Conservation (phyloP, 92 coral and sea anemone species). For the Heliopora coerulea region DNA sequence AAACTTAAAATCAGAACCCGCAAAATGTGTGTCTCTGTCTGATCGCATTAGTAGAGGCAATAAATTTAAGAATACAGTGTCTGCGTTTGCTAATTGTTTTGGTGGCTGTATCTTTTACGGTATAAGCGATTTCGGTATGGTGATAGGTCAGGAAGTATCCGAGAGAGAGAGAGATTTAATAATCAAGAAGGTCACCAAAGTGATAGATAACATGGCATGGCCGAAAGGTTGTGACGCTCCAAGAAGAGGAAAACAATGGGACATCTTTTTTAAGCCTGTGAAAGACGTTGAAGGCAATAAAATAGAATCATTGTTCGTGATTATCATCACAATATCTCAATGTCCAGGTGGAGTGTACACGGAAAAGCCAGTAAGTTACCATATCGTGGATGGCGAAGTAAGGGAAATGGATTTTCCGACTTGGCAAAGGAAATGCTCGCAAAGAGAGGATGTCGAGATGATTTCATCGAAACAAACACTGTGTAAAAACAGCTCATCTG, state of each 20-base stretch:
- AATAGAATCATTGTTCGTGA: conserved; percentile 1
- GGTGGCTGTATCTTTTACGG: conserved; percentile 40
- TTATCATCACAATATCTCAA: conserved; percentile 5
- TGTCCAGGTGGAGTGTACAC: conserved; percentile 36
- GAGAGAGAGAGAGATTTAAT: conserved; percentile 32
- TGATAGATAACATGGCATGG: conserved; percentile 34
- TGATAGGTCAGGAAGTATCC: conserved; percentile 7
- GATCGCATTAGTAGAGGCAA: background rate
- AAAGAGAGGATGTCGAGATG: too few species aligned
- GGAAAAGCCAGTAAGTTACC: conserved; percentile 24
- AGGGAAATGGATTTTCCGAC: too few species aligned
- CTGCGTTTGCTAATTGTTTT: conserved; percentile 42
- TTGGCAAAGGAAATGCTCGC: too few species aligned
- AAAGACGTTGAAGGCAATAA: conserved; percentile 11
- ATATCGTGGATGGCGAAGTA: conserved; percentile 36
- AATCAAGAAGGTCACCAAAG: background rate
- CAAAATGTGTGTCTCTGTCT: too few species aligned
- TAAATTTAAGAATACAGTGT: conserved; percentile 12
- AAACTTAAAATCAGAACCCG: too few species aligned
- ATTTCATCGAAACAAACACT: too few species aligned
- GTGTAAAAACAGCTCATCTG: too few species aligned
- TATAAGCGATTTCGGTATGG: conserved; percentile 18
- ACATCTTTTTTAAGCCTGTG: conserved; percentile 36
- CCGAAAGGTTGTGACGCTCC: conserved; percentile 27
- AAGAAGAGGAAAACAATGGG: conserved; percentile 39